Base-by-base conservation (phyloP, 2,888 invertebrate genomes). In the Tipula vernalis region DNA sequence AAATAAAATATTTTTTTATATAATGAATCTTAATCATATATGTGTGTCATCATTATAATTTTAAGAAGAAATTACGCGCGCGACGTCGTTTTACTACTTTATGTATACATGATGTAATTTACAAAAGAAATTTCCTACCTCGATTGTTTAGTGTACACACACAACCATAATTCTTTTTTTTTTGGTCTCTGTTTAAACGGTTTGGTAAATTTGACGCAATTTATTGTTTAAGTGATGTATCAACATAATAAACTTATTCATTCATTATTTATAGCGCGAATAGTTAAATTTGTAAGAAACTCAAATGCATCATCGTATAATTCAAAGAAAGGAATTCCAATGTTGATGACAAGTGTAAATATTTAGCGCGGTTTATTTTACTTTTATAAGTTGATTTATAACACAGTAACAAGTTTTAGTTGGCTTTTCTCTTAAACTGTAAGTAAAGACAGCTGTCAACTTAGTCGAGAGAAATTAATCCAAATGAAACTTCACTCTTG, bases 1-100 rank as follows among this genome's bases (percentile, higher is more conserved):
- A 84, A 84, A 84, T 84, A 84, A 41, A 84, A 39, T 84, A 84
- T 39, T 84, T 39, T 51, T 84, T 84, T 84, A 84, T 28, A 28
- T 39, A 84, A 84, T 15, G 71, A 71, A 71, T 71, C 28, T 12
- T 8, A 28, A 28, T 28, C 28, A 28, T 28, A 28, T 28, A 28
- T 28, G 28, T 71, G 71, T 28, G 71, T 71, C 71, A 71, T 71
- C 28, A 28, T 28, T 71, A 12, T 71, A 28, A 71, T 5, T 71
- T 71, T 12, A 15, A n/a, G n/a, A 51, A 51, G 47, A n/a, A n/a
- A 51, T 57, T 57, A 15, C 18, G 15, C 18, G 6, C 28, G 28
- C 5, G 8, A 57, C 18, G n/a, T 28, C 8, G 15, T 57, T 4
- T n/a, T n/a, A n/a, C n/a, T n/a, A 15, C 71, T n/a, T n/a, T n/a